Percentiles rank a stretch among this genome's conserved stretches.
These are phyloP conservation scores for Elmis aenea DNA, from an alignment of 2,888 invertebrate species.

Conservation along the genomic window DNA sequence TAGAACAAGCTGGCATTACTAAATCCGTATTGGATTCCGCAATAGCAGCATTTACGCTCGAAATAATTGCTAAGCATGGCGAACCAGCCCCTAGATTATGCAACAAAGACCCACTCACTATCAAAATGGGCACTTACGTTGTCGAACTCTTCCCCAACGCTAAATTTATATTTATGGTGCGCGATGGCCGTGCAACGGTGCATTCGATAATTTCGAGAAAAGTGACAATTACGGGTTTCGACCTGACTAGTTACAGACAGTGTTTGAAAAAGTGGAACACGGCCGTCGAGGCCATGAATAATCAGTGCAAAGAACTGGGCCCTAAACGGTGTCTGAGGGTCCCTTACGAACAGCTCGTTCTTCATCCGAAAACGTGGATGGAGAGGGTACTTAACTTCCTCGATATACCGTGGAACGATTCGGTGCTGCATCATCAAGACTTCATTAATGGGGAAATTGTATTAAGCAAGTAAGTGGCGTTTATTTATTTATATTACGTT, in stretches of 20 bases:
- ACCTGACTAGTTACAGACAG: conserved; percentile 87
- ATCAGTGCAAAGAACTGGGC: conserved; percentile 83
- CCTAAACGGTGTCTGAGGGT: conserved; percentile 75
- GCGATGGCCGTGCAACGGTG: conserved; percentile 97
- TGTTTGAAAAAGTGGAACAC: conserved; percentile 96
- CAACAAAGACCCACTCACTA: conserved; percentile 97
- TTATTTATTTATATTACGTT: too few relatives aligned
- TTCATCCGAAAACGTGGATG: conserved; percentile 89
- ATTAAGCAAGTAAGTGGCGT: conserved; percentile 77
- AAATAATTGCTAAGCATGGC: conserved; percentile 94
- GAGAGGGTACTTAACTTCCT: conserved; percentile 81
- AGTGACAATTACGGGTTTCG: conserved; percentile 68
- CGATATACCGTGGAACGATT: conserved; percentile 90
- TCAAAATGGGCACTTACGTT: conserved; percentile 95
- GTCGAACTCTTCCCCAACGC: conserved; percentile 94
- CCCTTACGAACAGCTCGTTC: conserved; percentile 94
- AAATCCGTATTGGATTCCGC: conserved; percentile 90
- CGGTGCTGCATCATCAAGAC: conserved; percentile 95
- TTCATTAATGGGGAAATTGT: conserved; percentile 95
- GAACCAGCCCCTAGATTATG: conserved; percentile 92
- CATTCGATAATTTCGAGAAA: conserved; percentile 97
- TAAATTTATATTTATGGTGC: conserved; percentile 96
- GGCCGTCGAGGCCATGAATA: conserved; percentile 91
- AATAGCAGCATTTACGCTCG: conserved; percentile 93
- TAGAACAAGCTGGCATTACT: conserved; percentile 91